A percentile compares a stretch with the other conserved stretches of the same genome.
Evolutionary conservation across 2,888 invertebrate species (phyloP).

Genomic region (Embidobia sp.): DNA sequence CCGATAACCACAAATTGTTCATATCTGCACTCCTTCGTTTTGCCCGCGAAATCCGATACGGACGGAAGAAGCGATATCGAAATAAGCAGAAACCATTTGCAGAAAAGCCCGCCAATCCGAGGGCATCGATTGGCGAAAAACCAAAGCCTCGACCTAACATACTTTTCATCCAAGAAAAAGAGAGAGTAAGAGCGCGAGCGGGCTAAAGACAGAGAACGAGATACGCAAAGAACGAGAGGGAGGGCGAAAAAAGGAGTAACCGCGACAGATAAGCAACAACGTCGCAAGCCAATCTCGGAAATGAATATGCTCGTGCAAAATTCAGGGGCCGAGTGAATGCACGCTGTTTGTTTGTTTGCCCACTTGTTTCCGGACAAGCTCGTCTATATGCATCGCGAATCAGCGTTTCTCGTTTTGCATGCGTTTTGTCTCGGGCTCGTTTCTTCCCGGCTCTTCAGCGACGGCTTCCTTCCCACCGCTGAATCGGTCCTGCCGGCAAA

Average conservation of each 20-base stretch:
- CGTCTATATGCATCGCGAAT: conserved; percentile 75
- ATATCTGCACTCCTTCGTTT: no score
- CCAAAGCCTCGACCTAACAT: no score
- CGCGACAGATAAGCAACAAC: conserved; percentile 57
- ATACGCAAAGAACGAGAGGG: neutral
- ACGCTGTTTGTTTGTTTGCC: conserved; percentile 77
- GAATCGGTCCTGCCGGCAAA: conserved; percentile 57
- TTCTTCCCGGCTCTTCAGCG: conserved; percentile 51
- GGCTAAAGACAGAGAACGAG: neutral
- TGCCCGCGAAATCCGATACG: no score
- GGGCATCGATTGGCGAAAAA: no score
- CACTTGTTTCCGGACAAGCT: conserved; percentile 73
- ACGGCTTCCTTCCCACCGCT: conserved; percentile 52
- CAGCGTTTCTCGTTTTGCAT: conserved; percentile 36
- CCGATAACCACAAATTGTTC: no score
- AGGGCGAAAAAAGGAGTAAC: conserved; percentile 12
- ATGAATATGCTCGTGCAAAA: conserved; percentile 74
- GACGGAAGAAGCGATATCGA: no score
- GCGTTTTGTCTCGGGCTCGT: conserved; percentile 36
- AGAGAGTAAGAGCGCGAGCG: neutral
- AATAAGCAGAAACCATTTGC: no score
- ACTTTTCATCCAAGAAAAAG: neutral
- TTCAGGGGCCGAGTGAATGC: conserved; percentile 72
- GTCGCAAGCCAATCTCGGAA: conserved; percentile 70
- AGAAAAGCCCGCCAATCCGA: no score